phyloP scores from a whole-genome alignment of 2,113 vertebrate genomes.

The Sinocyclocheilus rhinocerous region DNA sequence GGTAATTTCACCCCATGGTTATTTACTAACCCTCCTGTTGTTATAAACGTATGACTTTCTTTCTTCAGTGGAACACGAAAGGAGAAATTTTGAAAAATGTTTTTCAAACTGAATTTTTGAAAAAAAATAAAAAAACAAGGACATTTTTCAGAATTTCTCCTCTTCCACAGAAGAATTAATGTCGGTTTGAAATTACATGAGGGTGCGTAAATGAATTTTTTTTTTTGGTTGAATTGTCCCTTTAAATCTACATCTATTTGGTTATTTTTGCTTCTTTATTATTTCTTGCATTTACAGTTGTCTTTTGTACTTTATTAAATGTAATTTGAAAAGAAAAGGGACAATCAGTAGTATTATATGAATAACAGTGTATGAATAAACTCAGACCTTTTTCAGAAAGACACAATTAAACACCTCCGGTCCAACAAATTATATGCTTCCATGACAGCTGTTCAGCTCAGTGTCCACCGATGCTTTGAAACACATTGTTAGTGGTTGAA shows the following conservation, averaged over 20 bases:
- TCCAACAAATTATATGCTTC: background rate
- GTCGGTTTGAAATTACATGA: background rate
- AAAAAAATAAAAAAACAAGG: background rate
- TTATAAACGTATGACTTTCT: background rate
- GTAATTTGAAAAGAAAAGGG: background rate
- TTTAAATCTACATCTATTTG: background rate
- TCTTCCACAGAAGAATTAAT: background rate
- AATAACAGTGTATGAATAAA: background rate
- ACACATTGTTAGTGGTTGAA: conserved; percentile 36
- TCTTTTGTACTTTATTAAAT: background rate
- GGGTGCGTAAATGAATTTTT: background rate
- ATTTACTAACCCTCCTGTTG: background rate
- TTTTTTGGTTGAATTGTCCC: no score
- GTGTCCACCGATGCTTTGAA: background rate
- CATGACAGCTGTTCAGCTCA: conserved; percentile 10
- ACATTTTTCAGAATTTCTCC: background rate
- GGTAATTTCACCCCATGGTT: background rate
- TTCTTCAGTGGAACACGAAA: background rate
- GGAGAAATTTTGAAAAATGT: background rate
- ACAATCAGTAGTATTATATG: no score
- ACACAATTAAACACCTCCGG: background rate
- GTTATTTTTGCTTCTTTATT: background rate
- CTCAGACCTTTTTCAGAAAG: conserved; percentile 9
- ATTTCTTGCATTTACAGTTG: background rate
- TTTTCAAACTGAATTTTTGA: background rate